Conservation (phyloP, 1,140 invertebrate species). For the Apis dorsata region DNA sequence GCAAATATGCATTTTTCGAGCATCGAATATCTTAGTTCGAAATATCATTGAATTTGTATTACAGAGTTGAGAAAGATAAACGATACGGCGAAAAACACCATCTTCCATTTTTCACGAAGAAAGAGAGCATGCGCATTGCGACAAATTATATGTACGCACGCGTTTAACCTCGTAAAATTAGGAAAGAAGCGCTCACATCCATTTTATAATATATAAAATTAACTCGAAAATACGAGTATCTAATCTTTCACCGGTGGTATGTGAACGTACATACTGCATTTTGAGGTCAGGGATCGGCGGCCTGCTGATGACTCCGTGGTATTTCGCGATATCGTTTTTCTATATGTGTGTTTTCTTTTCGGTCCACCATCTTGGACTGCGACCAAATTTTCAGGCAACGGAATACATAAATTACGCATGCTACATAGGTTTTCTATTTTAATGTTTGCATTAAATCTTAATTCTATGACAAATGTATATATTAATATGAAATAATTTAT, state of each 20-base stretch:
- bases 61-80: not conserved
- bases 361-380: constrained; percentile 3
- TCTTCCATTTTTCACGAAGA: too few species aligned
- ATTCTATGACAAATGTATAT: too few species aligned
- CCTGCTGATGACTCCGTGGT: constrained; percentile 30
- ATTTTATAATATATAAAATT: constrained; percentile 30
- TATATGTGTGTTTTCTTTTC: not conserved
- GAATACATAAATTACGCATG: not conserved
- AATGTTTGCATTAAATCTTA: too few species aligned
- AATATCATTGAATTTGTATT: not conserved
- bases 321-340: constrained; percentile 7
- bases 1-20: not conserved
- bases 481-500: too few species aligned
- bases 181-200: constrained; percentile 16
- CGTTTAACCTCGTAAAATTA: constrained; percentile 1
- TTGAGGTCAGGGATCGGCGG: constrained; percentile 44
- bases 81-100: not conserved
- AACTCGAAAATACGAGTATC: constrained; percentile 19
- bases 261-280: constrained; percentile 31
- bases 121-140: constrained; percentile 2
- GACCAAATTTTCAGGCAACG: constrained; percentile 7
- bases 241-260: constrained; percentile 31
- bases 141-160: not conserved
- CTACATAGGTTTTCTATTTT: not conserved
- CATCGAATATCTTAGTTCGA: not conserved